Conservation (phyloP, 1,140 invertebrate species). For the Drosophila orena region DNA sequence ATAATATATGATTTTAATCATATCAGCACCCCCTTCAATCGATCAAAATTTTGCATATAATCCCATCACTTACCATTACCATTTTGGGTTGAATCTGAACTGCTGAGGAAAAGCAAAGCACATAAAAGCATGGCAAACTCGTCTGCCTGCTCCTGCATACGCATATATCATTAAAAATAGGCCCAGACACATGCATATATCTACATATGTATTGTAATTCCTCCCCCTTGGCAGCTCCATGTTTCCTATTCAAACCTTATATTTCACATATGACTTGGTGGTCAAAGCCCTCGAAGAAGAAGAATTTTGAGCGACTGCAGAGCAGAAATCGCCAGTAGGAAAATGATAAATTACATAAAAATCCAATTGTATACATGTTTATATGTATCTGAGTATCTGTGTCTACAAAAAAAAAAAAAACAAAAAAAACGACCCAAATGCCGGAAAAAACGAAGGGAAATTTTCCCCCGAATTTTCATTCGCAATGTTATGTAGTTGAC, state of each 20-base stretch:
- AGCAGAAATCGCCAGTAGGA: conserved; percentile 41
- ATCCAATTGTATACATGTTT: conserved; percentile 60
- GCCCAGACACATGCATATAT: conserved; percentile 5
- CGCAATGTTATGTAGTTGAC: conserved; percentile 75
- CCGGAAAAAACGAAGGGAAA: conserved; percentile 44
- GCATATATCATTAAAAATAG: conserved; percentile 58
- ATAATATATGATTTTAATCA: too few species aligned
- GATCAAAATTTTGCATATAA: too few species aligned
- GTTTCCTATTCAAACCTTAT: background rate
- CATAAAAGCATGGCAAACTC: background rate
- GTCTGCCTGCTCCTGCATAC: conserved; percentile 54
- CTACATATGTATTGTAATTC: background rate
- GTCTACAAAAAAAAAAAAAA: conserved; percentile 30
- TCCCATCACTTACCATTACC: background rate
- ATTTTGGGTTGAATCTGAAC: background rate
- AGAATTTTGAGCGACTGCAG: conserved; percentile 37
- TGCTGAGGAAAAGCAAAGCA: background rate
- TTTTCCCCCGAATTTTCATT: conserved; percentile 81
- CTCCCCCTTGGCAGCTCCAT: background rate
- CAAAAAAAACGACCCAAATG: conserved; percentile 39
- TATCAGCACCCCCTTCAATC: too few species aligned
- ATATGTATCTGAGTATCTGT: conserved; percentile 4
- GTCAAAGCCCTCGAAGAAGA: conserved; percentile 20
- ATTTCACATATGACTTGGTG: conserved; percentile 1
- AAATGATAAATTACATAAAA: conserved; percentile 81